phyloP scores from a whole-genome alignment of 2,113 vertebrate species.

The Theristicus caerulescens region DNA sequence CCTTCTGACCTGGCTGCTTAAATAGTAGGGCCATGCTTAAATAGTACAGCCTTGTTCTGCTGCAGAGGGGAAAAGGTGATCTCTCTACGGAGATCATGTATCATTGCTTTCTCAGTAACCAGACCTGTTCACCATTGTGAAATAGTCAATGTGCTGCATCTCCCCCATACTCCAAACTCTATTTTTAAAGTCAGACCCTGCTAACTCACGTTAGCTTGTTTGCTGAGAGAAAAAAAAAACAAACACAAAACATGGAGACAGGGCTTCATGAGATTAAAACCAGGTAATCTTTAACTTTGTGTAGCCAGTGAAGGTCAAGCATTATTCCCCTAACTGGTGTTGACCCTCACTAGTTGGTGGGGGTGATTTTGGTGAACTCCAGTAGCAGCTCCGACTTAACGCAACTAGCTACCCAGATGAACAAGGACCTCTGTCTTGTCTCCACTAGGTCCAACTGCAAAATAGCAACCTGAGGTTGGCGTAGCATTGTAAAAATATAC shows the following conservation, averaged over 20 bases:
- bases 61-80: neutral
- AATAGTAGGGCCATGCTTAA: neutral
- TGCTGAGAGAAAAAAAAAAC: neutral
- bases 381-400: neutral
- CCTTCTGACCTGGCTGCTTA: neutral
- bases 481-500: neutral
- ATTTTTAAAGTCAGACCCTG: neutral
- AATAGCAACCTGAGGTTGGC: neutral
- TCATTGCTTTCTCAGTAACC: neutral
- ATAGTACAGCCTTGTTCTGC: neutral
- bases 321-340: neutral
- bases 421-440: neutral
- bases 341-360: neutral
- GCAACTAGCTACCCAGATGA: neutral
- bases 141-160: neutral
- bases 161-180: neutral
- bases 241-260: neutral
- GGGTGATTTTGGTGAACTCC: neutral
- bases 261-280: neutral
- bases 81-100: neutral
- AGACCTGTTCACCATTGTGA: neutral
- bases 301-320: neutral
- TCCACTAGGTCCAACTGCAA: neutral
- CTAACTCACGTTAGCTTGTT: neutral
- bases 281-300: slow-evolving; percentile 23